Percentiles rank a stretch among this genome's conserved stretches.
phyloP scores from a whole-genome alignment of 2,113 vertebrate genomes.

The Bos javanicus region DNA sequence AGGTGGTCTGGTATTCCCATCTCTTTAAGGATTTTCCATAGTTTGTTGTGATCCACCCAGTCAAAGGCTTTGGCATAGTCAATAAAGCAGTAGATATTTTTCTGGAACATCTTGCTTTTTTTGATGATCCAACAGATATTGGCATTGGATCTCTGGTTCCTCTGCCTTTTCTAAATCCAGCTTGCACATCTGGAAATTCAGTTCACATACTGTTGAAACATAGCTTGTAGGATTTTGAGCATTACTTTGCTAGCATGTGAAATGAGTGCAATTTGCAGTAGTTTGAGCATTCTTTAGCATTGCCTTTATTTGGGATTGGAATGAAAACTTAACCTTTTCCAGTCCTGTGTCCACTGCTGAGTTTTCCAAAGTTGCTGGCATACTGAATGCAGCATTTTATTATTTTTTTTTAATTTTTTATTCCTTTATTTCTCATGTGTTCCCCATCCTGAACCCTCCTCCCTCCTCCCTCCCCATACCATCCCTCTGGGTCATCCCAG shows the following conservation, averaged over 20 bases:
- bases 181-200: not conserved
- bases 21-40: not conserved
- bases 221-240: not conserved
- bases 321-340: not conserved
- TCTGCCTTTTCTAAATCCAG: not conserved
- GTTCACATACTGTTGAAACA: not conserved
- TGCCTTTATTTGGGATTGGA: not conserved
- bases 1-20: not conserved
- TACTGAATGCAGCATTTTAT: not conserved
- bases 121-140: not conserved
- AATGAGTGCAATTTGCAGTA: not conserved
- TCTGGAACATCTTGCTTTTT: not conserved
- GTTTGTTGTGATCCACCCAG: not conserved
- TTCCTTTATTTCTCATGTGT: no score
- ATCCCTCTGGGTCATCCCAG: no score
- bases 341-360: not conserved
- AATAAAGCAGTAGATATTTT: not conserved
- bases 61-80: fast-evolving
- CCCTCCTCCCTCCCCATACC: no score
- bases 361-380: not conserved
- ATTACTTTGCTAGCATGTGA: not conserved
- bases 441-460: no score
- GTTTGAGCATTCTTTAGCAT: not conserved
- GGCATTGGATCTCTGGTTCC: not conserved
- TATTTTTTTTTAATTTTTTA: no score